Evolutionary conservation across 2,888 invertebrate genomes (phyloP).

Genomic region (Drosophila kambysellisi): DNA sequence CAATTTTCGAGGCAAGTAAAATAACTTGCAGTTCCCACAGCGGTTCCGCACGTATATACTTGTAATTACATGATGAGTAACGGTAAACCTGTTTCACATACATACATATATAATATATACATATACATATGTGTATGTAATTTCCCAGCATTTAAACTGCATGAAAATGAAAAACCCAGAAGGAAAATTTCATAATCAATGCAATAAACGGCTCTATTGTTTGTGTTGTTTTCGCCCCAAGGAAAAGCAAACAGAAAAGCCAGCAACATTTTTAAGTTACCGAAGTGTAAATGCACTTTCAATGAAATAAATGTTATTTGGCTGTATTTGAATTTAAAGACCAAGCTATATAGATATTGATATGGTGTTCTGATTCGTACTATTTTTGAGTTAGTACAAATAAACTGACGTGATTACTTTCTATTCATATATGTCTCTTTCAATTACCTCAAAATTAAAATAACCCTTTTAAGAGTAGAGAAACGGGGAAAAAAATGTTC

Average conservation of each 20-base stretch:
- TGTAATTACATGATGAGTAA: constrained; percentile 57
- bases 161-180: constrained; percentile 49
- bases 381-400: background rate
- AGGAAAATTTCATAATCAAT: constrained; percentile 68
- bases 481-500: constrained; percentile 16
- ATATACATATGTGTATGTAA: constrained; percentile 14
- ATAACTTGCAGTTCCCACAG: constrained; percentile 40
- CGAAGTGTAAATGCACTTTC: constrained; percentile 8
- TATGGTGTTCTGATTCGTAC: background rate
- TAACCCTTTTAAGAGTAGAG: background rate
- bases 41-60: constrained; percentile 3
- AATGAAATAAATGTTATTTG: background rate
- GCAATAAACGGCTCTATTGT: constrained; percentile 64
- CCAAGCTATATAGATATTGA: background rate
- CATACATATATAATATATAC: background rate
- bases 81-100: constrained; percentile 61
- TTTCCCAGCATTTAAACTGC: constrained; percentile 65
- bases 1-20: constrained; percentile 12
- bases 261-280: background rate
- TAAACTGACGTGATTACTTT: background rate
- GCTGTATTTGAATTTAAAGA: background rate
- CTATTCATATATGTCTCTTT: background rate
- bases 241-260: constrained; percentile 12
- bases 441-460: background rate
- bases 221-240: constrained; percentile 20